These are phyloP conservation scores for Zosterops lateralis DNA, from an alignment of 2,113 vertebrate species.

Conservation along the genomic window DNA sequence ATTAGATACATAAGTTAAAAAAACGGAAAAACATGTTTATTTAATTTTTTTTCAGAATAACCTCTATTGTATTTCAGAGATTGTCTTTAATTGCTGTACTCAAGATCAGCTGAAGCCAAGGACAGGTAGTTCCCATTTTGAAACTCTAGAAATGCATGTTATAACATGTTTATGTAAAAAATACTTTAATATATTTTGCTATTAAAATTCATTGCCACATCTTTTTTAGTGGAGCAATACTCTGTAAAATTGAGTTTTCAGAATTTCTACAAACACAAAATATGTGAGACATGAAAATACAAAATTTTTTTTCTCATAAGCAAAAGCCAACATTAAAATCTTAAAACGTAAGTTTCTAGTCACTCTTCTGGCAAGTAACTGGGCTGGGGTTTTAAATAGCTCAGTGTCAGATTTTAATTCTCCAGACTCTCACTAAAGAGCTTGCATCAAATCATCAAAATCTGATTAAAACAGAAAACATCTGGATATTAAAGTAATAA, in stretches of 20 bases:
- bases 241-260: neutral
- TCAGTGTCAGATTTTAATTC: conserved; percentile 27
- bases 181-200: neutral
- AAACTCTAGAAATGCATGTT: neutral
- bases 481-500: neutral
- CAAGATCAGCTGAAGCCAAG: neutral
- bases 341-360: neutral
- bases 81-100: neutral
- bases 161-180: neutral
- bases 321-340: neutral
- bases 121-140: neutral
- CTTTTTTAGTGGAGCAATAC: neutral
- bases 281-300: neutral
- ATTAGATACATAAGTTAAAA: neutral
- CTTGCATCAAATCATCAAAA: neutral
- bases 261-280: neutral
- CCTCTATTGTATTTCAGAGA: neutral
- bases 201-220: neutral
- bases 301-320: neutral
- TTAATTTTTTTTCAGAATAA: neutral
- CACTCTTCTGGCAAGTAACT: neutral
- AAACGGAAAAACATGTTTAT: neutral
- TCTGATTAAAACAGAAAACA: conserved; percentile 34
- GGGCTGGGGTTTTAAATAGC: neutral
- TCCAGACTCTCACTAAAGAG: conserved; percentile 5